Evolutionary conservation across 2,113 vertebrate species (phyloP), one percentile per base, ranked within the genome.

Genomic region (Microcebus griseorufus): DNA sequence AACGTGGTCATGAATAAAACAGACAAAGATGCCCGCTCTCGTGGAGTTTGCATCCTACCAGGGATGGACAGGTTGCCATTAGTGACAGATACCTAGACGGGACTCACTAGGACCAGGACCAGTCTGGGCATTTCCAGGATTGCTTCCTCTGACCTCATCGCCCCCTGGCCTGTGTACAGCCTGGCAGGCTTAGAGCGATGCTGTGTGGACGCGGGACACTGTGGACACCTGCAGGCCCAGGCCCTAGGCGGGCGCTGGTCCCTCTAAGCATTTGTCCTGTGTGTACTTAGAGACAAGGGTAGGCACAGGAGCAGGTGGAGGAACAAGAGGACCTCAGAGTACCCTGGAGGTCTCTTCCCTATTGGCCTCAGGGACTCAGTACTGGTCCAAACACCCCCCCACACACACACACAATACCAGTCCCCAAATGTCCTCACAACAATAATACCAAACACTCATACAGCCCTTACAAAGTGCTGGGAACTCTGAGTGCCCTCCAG

Each of bases 161-260:
- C 34, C 2, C 39, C 9, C 82, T 16, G 17, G 18, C 16, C 62
- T 32, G 65, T 45, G 34, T 16, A 29, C 9, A 73, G 37, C 13
- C 48, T 3, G 27, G 2, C 13, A 48, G 14, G 6, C 37, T 53
- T 76, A 58, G 10, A 14, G 42, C 0, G 3, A 45, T 1, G 3
- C 14, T 17, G 27, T 18, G 0, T 1, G 5, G 25, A 65, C 42
- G 42, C 1, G 2, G 51, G 32, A 65, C 18, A 20, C 48, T 37
- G 18, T 9, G 69, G 64, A 51, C 10, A 0, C 4, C 3, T 4
- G 17, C 58, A 1, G 13, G 8, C 32, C 17, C 9, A 42, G 3
- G 6, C 55, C 22, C 39, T 11, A 4, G 2, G 1, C 0, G 5
- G 4, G 45, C 20, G 1, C 32, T 10, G 1, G 12, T 23, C 29